Evolutionary conservation across 2,113 vertebrate genomes (phyloP).

Genomic region (Catagonus wagneri): DNA sequence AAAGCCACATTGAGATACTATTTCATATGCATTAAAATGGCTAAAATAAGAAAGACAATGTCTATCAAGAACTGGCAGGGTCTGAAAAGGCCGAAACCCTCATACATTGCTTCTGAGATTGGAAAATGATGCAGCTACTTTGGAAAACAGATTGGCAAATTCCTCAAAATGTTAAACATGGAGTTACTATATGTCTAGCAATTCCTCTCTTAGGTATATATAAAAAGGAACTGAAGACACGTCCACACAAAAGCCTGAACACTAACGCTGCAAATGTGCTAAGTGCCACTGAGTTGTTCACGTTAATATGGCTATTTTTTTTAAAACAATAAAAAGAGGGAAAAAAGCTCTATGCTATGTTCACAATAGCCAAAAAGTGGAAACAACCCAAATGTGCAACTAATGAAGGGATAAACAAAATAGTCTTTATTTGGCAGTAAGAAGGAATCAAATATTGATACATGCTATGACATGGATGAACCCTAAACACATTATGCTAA

Average conservation of each 20-base stretch:
- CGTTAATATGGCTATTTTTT: constrained; percentile 33
- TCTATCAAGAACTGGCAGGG: no score
- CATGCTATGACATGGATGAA: not conserved
- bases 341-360: constrained; percentile 6
- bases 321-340: not conserved
- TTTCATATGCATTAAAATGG: no score
- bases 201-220: not conserved
- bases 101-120: no score
- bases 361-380: not conserved
- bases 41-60: no score
- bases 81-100: no score
- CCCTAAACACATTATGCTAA: not conserved
- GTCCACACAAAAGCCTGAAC: not conserved
- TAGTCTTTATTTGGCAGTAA: not conserved
- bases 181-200: not conserved
- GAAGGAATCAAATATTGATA: not conserved
- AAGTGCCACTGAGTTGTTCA: not conserved
- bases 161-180: not conserved
- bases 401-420: not conserved
- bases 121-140: no score
- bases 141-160: no score
- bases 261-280: not conserved
- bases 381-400: constrained; percentile 18
- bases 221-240: not conserved
- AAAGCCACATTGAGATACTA: no score